Percentiles rank a stretch among this genome's conserved stretches.
Evolutionary conservation across 2,113 vertebrate species (phyloP).

Genomic region (Ahaetulla prasina): DNA sequence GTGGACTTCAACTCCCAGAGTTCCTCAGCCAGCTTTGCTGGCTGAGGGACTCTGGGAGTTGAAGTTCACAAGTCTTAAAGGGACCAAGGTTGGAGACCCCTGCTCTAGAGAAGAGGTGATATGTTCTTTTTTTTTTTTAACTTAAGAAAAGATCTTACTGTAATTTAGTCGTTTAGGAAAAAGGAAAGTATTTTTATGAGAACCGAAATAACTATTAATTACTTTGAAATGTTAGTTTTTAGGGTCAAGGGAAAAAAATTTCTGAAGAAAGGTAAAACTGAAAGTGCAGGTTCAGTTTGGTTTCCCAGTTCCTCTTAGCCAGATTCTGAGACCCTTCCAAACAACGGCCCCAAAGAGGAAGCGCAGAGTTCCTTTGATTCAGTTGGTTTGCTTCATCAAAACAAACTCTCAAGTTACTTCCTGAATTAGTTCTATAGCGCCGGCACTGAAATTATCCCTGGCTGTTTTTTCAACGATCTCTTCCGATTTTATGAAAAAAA

Average conservation of each 20-base stretch:
- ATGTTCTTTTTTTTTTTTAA: background rate
- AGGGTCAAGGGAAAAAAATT: background rate
- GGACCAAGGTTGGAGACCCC: too few relatives aligned
- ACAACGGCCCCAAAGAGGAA: background rate
- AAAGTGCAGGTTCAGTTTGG: background rate
- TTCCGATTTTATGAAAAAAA: background rate
- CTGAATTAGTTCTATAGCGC: background rate
- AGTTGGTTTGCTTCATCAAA: background rate
- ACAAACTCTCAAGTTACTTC: background rate
- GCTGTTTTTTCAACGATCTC: background rate
- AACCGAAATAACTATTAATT: background rate
- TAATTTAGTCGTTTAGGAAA: background rate
- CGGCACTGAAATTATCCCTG: background rate
- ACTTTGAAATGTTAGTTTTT: background rate
- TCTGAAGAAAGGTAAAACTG: background rate
- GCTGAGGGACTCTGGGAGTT: too few relatives aligned
- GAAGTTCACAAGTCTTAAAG: too few relatives aligned
- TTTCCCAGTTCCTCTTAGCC: background rate
- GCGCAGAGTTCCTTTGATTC: background rate
- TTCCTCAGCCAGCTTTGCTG: too few relatives aligned
- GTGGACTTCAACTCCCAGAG: too few relatives aligned
- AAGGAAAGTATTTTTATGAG: background rate
- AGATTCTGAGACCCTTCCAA: background rate
- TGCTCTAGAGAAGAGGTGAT: background rate
- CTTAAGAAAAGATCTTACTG: background rate